Conservation (phyloP, 2,888 invertebrate genomes). For the Nephrocerus scutellatus region DNA sequence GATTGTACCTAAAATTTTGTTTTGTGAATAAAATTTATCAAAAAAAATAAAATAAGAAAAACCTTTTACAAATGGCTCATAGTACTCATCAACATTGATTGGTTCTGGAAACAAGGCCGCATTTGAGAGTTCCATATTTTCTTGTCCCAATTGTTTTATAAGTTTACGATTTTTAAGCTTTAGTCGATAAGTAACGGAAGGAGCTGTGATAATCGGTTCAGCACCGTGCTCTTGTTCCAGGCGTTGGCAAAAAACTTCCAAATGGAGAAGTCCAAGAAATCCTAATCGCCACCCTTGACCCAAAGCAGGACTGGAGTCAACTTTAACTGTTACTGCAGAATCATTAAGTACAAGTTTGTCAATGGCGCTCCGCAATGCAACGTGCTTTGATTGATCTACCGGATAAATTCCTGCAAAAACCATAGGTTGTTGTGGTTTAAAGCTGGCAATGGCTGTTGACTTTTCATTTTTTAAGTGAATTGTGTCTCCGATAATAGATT, state of each 20-base stretch:
- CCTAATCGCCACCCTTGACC: slow-evolving; percentile 87
- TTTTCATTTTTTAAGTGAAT: slow-evolving; percentile 52
- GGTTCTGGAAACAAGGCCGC: slow-evolving; percentile 66
- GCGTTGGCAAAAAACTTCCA: slow-evolving; percentile 83
- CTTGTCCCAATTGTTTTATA: slow-evolving; percentile 57
- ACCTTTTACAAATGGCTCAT: slow-evolving; percentile 80
- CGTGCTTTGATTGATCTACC: slow-evolving; percentile 77
- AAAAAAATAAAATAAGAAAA: slow-evolving; percentile 31
- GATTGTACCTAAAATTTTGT: slow-evolving; percentile 60
- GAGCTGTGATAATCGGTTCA: slow-evolving; percentile 74
- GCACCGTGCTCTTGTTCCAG: slow-evolving; percentile 77
- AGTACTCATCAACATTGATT: slow-evolving; percentile 62
- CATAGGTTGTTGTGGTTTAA: slow-evolving; percentile 67
- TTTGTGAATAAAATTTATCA: background rate
- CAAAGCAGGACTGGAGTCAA: slow-evolving; percentile 79
- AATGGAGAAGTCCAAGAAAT: slow-evolving; percentile 76
- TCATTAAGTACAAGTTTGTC: slow-evolving; percentile 92
- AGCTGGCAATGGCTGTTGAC: slow-evolving; percentile 52
- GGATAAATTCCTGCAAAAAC: slow-evolving; percentile 85
- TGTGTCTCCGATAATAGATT: slow-evolving; percentile 73
- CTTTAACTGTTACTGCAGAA: slow-evolving; percentile 74
- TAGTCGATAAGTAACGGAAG: slow-evolving; percentile 75
- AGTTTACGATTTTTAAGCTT: slow-evolving; percentile 67
- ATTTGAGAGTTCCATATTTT: slow-evolving; percentile 63
- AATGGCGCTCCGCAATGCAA: slow-evolving; percentile 68